Base-by-base conservation (phyloP, 2,888 invertebrate genomes). In the Arge pagana region DNA sequence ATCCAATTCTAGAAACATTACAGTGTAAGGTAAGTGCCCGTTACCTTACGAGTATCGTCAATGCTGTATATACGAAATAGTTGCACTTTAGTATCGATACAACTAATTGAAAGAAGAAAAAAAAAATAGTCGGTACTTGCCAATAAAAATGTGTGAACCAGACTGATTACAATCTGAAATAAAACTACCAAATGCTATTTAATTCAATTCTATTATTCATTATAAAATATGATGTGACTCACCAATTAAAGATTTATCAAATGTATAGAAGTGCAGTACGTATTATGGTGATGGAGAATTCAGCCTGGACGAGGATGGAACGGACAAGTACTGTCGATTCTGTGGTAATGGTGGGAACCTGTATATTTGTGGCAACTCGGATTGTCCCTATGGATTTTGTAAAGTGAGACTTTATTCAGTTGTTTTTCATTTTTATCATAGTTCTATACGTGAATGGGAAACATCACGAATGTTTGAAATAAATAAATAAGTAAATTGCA, bases 311-410 rank as follows among this genome's bases (percentile, higher is more conserved):
- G 70, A 72, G 24, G 73, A 78, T 56, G 77, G 79, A 2, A 62
- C 69, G n/a, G 78, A 79, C 59, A 78, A 77, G 28, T 77, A 77
- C 60, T 82, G 81, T 60, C 66, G 78, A 2, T 79, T 81, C 77
- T 81, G 81, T 64, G 78, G 77, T 1, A 73, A 80, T 24, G 79
- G 78, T 5, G 77, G 78, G 0, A 68, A 71, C 23, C 65, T 79
- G 19, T 72, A 76, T 53, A 72, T 74, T 45, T 81, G 81, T 63
- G 76, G 77, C 57, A 50, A 48, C 10, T 19, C 43, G 23, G 65
- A 63, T 55, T 81, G 81, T 57, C 64, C 68, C 28, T 76, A 77
- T 63, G 77, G 76, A 8, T 81, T 80, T 66, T 82, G 81, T 57
- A 74, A 77, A 60, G 70, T 70, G 58, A 59, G 53, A 21, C 7